Evolutionary conservation across 2,113 vertebrate genomes (phyloP).

Genomic region (Ceyx margarethae): DNA sequence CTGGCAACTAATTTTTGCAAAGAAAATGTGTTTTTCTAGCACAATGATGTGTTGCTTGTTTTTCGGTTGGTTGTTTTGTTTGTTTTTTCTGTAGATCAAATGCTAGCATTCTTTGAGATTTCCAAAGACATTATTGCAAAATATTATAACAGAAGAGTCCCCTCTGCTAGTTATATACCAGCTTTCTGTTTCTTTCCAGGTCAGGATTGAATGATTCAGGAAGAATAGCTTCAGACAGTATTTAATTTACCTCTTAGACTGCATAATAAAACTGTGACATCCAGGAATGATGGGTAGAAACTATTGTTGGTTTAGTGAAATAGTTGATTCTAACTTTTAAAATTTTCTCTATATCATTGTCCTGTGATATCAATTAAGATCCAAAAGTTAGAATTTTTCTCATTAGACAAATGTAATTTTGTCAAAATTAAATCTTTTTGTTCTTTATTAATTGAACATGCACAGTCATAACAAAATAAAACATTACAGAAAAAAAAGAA

Average conservation of each 20-base stretch:
- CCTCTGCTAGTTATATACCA: not conserved
- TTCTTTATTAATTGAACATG: not conserved
- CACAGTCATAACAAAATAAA: not conserved
- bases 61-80: too few relatives aligned
- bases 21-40: not conserved
- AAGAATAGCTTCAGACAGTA: not conserved
- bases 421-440: not conserved
- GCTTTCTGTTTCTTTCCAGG: not conserved
- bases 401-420: not conserved
- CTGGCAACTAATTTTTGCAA: not conserved
- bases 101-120: not conserved
- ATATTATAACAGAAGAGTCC: not conserved
- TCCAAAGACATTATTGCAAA: not conserved
- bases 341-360: not conserved
- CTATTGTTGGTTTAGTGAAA: not conserved
- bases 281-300: not conserved
- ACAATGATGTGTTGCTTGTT: not conserved
- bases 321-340: not conserved
- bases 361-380: not conserved
- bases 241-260: not conserved
- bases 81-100: not conserved
- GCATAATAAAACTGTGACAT: not conserved
- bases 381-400: not conserved
- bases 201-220: not conserved
- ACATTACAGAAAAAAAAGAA: not conserved